These are phyloP conservation scores for Pherbina coryleti DNA, from an alignment of 2,888 invertebrate species.

Conservation along the genomic window DNA sequence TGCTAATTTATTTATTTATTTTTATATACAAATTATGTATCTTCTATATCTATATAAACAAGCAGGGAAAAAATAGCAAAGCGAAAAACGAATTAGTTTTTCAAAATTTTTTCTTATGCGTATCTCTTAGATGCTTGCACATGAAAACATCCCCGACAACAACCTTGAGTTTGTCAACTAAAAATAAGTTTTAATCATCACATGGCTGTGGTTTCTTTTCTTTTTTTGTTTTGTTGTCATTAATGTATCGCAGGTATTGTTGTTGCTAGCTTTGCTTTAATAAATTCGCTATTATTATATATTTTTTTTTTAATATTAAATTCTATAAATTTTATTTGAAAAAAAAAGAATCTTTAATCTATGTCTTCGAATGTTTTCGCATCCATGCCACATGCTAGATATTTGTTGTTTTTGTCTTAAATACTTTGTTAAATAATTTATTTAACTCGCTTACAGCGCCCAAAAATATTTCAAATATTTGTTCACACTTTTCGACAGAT, in stretches of 20 bases:
- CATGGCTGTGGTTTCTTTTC: not conserved
- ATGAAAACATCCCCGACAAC: constrained; percentile 1
- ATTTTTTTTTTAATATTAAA: no score
- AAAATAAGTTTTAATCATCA: constrained; percentile 25
- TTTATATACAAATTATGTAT: not conserved
- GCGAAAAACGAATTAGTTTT: not conserved
- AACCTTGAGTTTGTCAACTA: constrained; percentile 30
- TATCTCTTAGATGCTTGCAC: not conserved
- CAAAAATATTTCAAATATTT: no score
- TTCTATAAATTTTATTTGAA: no score
- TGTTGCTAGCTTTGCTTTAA: not conserved
- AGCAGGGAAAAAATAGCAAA: not conserved
- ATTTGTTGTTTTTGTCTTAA: no score
- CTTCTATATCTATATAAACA: not conserved
- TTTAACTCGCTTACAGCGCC: no score
- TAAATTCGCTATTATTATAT: no score
- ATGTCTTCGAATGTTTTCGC: no score
- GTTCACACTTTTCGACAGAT: no score
- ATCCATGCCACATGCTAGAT: no score
- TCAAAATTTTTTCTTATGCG: no score
- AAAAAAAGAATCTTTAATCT: no score
- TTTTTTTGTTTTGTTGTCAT: not conserved
- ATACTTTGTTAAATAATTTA: no score
- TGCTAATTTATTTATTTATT: not conserved
- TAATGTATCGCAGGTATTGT: not conserved